Evolutionary conservation across 2,888 invertebrate genomes (phyloP), one percentile per base, ranked within the genome.

Genomic region (Neocrepidodera transversa): DNA sequence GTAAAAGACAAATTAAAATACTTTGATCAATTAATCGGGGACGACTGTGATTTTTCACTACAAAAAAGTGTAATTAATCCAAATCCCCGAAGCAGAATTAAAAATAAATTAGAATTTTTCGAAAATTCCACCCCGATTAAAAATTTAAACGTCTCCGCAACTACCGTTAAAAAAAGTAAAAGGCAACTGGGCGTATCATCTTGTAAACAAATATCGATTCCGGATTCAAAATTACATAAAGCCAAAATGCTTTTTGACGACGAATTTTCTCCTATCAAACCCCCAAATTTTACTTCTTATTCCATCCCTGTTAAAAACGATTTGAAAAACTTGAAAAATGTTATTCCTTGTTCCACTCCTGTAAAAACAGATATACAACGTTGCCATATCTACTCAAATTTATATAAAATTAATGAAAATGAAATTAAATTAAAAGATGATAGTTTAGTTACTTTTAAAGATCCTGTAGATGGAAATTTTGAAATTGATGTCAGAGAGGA

Each of bases 141-240:
- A 42, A 28, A 11, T 38, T 7, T 16, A 1, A 14, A 18, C n/a
- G 23, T n/a, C 7, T 17, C 45, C 2, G 38, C 17, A 8, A 7
- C 13, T 1, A 14, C 28, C 36, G 20, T 23, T 13, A 51, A 42
- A 23, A 62, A 49, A 32, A 32, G 30, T 23, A 74, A 70, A 43
- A 74, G 68, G 58, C 66, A 73, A 42, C 66, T 76, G 20, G 76
- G 76, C 2, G 58, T 72, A 28, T 68, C 72, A n/a, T 59, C 64
- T n/a, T 71, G 71, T 36, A 75, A 70, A 52, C 74, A 69, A 48
- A 71, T 74, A 57, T 67, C 68, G 35, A 68, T 73, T 28, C 72
- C 73, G 59, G 74, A 69, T 64, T 72, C 63, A 42, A 74, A 68
- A 28, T 61, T 75, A 26, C 66, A 76, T 58, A 72, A 59, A 64